Conservation (phyloP, 2,888 invertebrate species). For the Melipona bicolor region DNA sequence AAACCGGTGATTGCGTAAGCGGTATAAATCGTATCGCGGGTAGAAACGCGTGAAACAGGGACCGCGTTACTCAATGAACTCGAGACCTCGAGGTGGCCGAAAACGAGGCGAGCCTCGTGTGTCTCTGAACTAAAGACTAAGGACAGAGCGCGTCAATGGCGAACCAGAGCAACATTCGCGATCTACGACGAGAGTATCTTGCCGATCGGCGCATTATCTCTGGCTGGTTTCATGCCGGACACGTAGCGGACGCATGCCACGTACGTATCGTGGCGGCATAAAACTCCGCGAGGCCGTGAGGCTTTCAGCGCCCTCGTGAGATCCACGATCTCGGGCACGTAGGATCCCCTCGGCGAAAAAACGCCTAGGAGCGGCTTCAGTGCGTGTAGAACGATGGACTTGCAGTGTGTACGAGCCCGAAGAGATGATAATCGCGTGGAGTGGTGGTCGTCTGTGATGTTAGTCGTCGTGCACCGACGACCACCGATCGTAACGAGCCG, state of each 20-base stretch:
- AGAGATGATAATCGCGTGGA: conserved; percentile 60
- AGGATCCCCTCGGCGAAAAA: conserved; percentile 65
- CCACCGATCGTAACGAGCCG: conserved; percentile 63
- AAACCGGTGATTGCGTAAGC: conserved; percentile 30
- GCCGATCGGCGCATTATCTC: conserved; percentile 37
- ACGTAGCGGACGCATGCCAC: conserved; percentile 67
- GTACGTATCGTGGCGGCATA: conserved; percentile 61
- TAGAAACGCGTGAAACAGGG: conserved; percentile 16
- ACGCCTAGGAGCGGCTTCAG: conserved; percentile 48
- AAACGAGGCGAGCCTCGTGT: not conserved
- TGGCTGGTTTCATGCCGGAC: conserved; percentile 55
- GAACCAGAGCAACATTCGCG: not conserved
- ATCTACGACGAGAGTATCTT: conserved; percentile 41
- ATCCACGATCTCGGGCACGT: conserved; percentile 75
- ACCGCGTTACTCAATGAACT: conserved; percentile 34
- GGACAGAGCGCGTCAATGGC: not conserved
- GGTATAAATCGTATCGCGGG: conserved; percentile 32
- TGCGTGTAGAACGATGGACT: conserved; percentile 21
- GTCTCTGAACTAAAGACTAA: not conserved
- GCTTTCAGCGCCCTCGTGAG: conserved; percentile 70
- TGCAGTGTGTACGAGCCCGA: conserved; percentile 3
- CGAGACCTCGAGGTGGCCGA: not conserved
- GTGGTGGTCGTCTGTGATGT: conserved; percentile 28
- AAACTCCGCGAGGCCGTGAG: conserved; percentile 49
- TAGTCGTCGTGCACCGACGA: conserved; percentile 39